Evolutionary conservation across 2,113 vertebrate species (phyloP).

Genomic region (Mustela nigripes): DNA sequence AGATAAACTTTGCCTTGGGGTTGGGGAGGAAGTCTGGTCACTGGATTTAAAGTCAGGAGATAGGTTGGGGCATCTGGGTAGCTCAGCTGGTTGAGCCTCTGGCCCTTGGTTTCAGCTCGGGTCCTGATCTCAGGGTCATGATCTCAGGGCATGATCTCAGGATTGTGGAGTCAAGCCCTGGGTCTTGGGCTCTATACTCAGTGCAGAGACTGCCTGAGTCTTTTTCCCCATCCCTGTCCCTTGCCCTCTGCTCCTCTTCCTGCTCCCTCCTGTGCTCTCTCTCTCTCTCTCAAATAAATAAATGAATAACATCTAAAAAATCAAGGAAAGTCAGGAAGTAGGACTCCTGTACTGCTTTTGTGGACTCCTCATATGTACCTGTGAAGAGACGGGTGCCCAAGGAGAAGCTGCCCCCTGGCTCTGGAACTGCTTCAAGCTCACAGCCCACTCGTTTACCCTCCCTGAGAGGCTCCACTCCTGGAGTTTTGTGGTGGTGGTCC

Average conservation of each 20-base stretch:
- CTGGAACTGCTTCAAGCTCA: neutral
- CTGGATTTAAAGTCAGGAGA: neutral
- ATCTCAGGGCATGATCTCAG: neutral
- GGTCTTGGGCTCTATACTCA: neutral
- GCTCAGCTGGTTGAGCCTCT: neutral
- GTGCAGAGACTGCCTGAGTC: neutral
- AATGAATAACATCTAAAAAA: neutral
- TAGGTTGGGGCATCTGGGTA: neutral
- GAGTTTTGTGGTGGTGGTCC: neutral
- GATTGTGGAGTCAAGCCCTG: neutral
- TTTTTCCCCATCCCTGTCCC: neutral
- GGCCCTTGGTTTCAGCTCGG: neutral
- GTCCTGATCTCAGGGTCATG: neutral
- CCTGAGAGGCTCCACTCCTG: neutral
- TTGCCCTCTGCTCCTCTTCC: neutral
- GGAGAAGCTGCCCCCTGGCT: neutral
- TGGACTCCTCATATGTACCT: no score
- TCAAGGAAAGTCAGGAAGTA: neutral
- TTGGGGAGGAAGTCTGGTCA: neutral
- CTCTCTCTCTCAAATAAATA: neutral
- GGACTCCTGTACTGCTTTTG: neutral
- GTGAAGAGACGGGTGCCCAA: fast-evolving
- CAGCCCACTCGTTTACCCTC: neutral
- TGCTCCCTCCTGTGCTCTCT: neutral
- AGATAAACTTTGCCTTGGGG: neutral